Percentiles rank a stretch among this genome's conserved stretches.
Evolutionary conservation across 1,140 invertebrate species (phyloP).

Genomic region (Hylaeus anthracinus): DNA sequence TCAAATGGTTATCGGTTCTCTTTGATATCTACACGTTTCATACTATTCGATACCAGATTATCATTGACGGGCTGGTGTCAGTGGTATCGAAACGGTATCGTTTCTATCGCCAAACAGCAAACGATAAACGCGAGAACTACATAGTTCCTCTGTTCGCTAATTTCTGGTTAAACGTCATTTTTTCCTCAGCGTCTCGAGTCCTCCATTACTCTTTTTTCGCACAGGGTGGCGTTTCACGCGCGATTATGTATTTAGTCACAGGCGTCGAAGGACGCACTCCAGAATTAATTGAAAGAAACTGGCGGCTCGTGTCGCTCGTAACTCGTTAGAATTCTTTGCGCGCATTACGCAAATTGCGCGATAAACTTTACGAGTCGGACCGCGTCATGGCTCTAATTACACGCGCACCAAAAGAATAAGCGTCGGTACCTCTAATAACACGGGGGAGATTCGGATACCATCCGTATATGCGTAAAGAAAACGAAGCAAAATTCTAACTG

Average conservation of each 20-base stretch:
- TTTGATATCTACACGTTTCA: too few relatives aligned
- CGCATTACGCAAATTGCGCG: conserved; percentile 41
- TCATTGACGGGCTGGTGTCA: too few relatives aligned
- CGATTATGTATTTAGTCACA: conserved; percentile 25
- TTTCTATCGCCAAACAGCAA: too few relatives aligned
- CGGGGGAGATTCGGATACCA: background rate
- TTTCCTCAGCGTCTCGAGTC: background rate
- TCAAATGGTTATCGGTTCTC: too few relatives aligned
- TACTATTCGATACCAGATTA: too few relatives aligned
- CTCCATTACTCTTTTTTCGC: background rate
- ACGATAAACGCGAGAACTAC: too few relatives aligned
- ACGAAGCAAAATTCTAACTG: background rate
- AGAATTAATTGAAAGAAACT: conserved; percentile 42
- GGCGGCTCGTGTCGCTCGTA: background rate
- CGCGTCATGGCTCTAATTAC: background rate
- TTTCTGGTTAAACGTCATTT: background rate
- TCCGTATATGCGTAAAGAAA: background rate
- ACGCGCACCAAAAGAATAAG: conserved; percentile 3
- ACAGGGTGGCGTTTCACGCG: background rate
- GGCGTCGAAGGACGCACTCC: background rate
- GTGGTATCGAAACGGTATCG: too few relatives aligned
- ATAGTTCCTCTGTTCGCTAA: conserved; percentile 15
- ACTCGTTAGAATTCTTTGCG: conserved; percentile 26
- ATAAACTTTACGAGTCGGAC: conserved; percentile 19
- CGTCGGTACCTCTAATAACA: conserved; percentile 6